These are phyloP conservation scores for Reticulitermes speratus DNA, from an alignment of 1,140 invertebrate genomes.

Conservation along the genomic window DNA sequence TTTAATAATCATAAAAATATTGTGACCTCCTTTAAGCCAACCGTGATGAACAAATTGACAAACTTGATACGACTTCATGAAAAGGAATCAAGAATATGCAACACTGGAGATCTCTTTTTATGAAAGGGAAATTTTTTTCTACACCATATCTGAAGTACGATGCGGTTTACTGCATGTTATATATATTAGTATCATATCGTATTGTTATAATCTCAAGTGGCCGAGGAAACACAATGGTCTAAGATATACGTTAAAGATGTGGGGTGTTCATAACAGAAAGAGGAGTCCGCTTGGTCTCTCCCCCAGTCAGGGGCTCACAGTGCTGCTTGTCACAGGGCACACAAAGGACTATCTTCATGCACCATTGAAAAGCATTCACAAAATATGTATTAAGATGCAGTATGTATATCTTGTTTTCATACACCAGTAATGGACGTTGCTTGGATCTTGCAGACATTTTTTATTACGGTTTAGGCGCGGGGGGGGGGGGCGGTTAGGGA, in stretches of 20 bases:
- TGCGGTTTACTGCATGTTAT: conserved; percentile 1
- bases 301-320: background rate
- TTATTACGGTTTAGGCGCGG: background rate
- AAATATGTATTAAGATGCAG: conserved; percentile 13
- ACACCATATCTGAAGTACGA: background rate
- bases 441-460: background rate
- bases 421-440: background rate
- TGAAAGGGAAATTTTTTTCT: background rate
- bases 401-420: conserved; percentile 17
- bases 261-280: background rate
- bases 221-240: background rate
- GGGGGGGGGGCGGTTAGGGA: background rate
- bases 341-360: background rate
- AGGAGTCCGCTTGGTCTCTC: background rate
- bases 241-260: conserved; percentile 6
- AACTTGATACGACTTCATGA: background rate
- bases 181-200: conserved; percentile 12
- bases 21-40: background rate
- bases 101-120: background rate
- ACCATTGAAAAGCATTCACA: conserved; percentile 1
- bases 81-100: background rate
- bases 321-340: background rate
- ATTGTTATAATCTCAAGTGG: conserved; percentile 9
- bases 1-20: conserved; percentile 19
- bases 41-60: conserved; percentile 10